phyloP scores from a whole-genome alignment of 1,140 invertebrate species.

The Megalonaias nervosa region DNA sequence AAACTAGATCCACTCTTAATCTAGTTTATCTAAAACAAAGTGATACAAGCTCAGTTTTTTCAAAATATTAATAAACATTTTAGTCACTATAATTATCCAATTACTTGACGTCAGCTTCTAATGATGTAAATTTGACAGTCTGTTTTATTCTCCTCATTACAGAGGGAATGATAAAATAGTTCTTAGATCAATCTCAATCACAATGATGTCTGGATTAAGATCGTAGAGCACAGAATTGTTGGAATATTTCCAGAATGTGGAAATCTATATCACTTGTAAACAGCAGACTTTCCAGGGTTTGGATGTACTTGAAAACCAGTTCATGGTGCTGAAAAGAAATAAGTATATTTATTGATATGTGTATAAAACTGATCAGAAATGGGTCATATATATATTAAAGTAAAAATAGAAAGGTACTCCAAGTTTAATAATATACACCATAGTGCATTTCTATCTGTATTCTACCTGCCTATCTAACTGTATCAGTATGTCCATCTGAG shows the following conservation, averaged over 20 bases:
- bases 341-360: neutral
- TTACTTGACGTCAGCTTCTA: neutral
- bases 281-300: conserved; percentile 92
- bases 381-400: neutral
- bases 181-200: conserved; percentile 13
- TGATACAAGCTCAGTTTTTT: too few relatives aligned
- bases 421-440: too few relatives aligned
- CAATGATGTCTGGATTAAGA: conserved; percentile 35
- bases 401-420: neutral
- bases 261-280: conserved; percentile 97
- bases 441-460: neutral
- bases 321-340: conserved; percentile 86
- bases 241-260: conserved; percentile 97
- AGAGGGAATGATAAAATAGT: conserved; percentile 2
- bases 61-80: too few relatives aligned
- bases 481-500: neutral
- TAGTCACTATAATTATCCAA: too few relatives aligned
- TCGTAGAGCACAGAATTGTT: conserved; percentile 92
- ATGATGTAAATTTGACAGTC: conserved; percentile 13
- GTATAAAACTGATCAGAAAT: neutral
- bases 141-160: conserved; percentile 6
- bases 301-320: conserved; percentile 97
- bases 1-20: too few relatives aligned
- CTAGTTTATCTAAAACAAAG: too few relatives aligned
- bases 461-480: neutral